Percentiles rank a stretch among this genome's conserved stretches.
Conservation (phyloP, 2,797 vertebrate genomes). For the Peromyscus aztecus region DNA sequence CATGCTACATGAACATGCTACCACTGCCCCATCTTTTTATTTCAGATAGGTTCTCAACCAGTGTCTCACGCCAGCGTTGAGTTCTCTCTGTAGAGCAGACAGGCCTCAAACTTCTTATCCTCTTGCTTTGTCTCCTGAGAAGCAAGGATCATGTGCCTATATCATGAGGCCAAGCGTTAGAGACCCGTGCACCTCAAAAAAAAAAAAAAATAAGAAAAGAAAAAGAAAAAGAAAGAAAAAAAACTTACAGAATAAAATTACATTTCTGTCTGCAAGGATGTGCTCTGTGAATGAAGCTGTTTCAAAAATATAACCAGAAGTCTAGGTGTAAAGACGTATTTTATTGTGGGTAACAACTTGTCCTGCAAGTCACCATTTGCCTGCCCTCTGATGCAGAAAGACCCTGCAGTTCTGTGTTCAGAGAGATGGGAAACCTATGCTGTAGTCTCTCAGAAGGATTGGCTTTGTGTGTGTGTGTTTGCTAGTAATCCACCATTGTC, state of each 20-base stretch:
- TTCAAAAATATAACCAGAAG: constrained; percentile 3
- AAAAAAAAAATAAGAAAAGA: neutral
- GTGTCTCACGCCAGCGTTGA: neutral
- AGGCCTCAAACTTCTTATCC: no score
- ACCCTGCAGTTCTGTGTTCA: neutral
- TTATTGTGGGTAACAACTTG: neutral
- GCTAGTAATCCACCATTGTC: neutral
- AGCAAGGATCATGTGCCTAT: neutral
- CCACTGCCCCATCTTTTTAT: neutral
- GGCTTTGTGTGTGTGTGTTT: neutral
- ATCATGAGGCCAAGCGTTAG: neutral
- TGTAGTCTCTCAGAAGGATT: neutral
- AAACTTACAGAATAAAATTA: constrained; percentile 27
- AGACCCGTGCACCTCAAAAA: neutral
- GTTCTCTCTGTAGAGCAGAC: neutral
- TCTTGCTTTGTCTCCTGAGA: neutral
- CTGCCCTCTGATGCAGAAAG: constrained; percentile 28
- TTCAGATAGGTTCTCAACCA: neutral
- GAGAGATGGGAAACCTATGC: neutral
- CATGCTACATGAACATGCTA: neutral
- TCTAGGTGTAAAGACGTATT: neutral
- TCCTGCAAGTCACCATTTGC: neutral
- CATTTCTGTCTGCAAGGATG: constrained; percentile 36
- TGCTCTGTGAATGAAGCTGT: neutral
- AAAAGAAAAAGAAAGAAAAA: neutral